Evolutionary conservation across 2,888 invertebrate species (phyloP).

Genomic region (Erebia aethiops): DNA sequence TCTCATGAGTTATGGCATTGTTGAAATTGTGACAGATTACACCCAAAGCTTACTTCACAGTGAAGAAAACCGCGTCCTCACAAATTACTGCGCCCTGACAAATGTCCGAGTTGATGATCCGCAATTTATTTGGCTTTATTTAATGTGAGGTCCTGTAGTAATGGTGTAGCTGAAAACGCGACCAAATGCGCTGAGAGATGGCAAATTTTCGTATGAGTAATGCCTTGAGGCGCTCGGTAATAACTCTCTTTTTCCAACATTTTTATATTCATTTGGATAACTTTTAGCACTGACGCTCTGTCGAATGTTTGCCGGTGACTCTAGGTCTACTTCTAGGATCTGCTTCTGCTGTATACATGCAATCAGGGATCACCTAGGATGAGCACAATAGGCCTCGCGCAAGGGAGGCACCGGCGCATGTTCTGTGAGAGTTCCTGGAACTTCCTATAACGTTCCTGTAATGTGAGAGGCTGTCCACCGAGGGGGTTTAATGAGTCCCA

Average conservation of each 20-base stretch:
- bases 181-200: slow-evolving; percentile 3
- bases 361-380: too few species aligned
- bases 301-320: too few species aligned
- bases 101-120: slow-evolving; percentile 22
- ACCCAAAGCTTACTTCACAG: slow-evolving; percentile 14
- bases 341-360: too few species aligned
- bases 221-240: background rate
- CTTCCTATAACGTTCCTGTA: too few species aligned
- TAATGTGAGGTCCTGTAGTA: slow-evolving; percentile 17
- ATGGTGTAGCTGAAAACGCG: slow-evolving; percentile 6
- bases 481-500: too few species aligned
- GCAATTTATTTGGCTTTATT: slow-evolving; percentile 23
- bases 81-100: slow-evolving; percentile 25
- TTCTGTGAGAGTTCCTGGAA: too few species aligned
- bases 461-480: too few species aligned
- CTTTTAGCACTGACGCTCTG: background rate
- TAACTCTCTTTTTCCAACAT: background rate
- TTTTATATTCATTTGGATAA: background rate
- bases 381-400: too few species aligned
- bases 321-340: too few species aligned
- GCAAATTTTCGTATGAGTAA: slow-evolving; percentile 15
- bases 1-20: slow-evolving; percentile 28
- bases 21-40: slow-evolving; percentile 26
- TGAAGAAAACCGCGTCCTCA: slow-evolving; percentile 22
- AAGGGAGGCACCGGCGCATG: too few species aligned